phyloP scores from a whole-genome alignment of 2,888 invertebrate species.

The Alloscopus bannaensis region DNA sequence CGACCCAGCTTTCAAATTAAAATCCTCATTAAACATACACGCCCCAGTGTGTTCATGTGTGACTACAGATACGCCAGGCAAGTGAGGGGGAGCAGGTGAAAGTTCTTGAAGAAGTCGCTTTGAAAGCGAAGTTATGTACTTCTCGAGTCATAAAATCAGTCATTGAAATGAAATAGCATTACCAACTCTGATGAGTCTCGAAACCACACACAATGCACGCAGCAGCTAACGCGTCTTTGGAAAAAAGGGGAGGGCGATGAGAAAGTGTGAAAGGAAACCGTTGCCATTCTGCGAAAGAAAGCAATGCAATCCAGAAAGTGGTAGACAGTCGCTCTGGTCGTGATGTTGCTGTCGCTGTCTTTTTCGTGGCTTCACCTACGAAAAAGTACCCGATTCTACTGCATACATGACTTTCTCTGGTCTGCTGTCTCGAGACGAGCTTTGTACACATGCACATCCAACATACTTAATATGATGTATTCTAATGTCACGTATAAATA shows the following conservation, averaged over 20 bases:
- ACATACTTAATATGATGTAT: background rate
- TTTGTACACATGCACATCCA: background rate
- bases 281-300: background rate
- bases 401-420: conserved; percentile 17
- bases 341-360: conserved; percentile 19
- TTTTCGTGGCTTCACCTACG: background rate
- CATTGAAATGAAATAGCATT: conserved; percentile 48
- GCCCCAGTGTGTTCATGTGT: no score
- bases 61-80: background rate
- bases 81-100: conserved; percentile 50
- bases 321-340: background rate
- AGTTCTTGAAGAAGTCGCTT: conserved; percentile 24
- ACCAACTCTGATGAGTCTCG: conserved; percentile 28
- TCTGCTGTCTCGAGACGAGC: background rate
- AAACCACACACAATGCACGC: conserved; percentile 11
- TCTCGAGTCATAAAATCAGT: conserved; percentile 53
- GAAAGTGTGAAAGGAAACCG: background rate
- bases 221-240: conserved; percentile 10
- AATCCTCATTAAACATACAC: conserved; percentile 39
- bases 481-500: background rate
- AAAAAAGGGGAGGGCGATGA: background rate
- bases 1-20: conserved; percentile 24
- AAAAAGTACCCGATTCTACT: conserved; percentile 10
- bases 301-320: conserved; percentile 5
- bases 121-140: conserved; percentile 26